Base-by-base conservation (phyloP, 2,888 invertebrate species). In the Colletes collaris region DNA sequence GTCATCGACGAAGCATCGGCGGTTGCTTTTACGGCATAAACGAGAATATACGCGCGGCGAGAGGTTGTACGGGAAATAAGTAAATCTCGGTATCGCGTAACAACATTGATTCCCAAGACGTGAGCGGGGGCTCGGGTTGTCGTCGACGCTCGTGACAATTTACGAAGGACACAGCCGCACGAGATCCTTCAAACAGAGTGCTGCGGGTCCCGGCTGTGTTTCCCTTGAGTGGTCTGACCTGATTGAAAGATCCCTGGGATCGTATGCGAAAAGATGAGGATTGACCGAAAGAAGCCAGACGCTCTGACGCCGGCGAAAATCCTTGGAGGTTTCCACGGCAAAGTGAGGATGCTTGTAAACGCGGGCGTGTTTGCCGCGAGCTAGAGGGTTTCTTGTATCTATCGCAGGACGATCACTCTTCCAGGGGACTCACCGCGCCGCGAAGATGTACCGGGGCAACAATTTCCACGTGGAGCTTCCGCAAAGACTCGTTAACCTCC, bases 281-380 rank as follows among this genome's bases (percentile, higher is more conserved):
- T 85, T 81, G 87, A 83, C 86, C 86, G 82, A 76, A 66, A 67
- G 78, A 52, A 73, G 72, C 37, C 68, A 55, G 64, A 64, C 69
- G 74, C 37, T 66, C 59, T 19, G 65, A 49, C 63, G 19, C 63
- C 62, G 63, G n/a, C 19, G 71, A 67, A 78, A 76, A 81, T 83
- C 76, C 86, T 73, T 72, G 44, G 79, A 77, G 83, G 68, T 69
- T 83, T 84, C 82, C 78, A 53, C 52, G 81, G 85, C 81, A 89
- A 87, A 89, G 89, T 86, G 85, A 88, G 87, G 84, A 86, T 87
- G 85, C 87, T 82, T 87, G 86, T 87, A 86, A 85, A 86, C 79
- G 76, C 64, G 78, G 68, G n/a, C 68, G 63, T 80, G 77, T 83
- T 81, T 74, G 64, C 68, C 67, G 69, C 59, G 27, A 27, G 53